Base-by-base conservation (phyloP, 2,113 vertebrate genomes). In the Paramormyrops kingsleyae region DNA sequence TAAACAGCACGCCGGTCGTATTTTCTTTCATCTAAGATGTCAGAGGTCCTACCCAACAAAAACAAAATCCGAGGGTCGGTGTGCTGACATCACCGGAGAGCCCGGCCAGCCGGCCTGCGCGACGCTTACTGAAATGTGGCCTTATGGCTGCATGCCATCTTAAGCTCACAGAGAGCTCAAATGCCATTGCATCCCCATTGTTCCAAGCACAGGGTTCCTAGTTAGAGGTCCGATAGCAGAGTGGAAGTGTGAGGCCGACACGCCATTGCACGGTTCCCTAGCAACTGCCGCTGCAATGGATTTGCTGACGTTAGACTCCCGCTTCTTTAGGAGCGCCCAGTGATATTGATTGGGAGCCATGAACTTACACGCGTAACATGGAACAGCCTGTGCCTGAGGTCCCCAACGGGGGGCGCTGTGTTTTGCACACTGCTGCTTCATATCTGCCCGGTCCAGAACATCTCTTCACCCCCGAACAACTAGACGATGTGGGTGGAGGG, bases 311-410 rank as follows among this genome's bases (percentile, higher is more conserved):
- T 80, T 39, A 88, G 77, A 74, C 89, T 24, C 74, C 83, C 83
- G 89, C 91, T 90, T 91, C 92, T 90, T 86, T 5, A 86, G 46
- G 49, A 49, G 5, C 24, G 87, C 9, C 91, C 89, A 89, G 87
- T 87, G 89, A 17, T 93, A 95, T 95, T 91, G 93, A 95, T 95
- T 19, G 87, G 70, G 92, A 94, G 91, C 93, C 90, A 90, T 94
- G 93, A 95, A 94, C 95, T 84, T 95, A 94, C 94, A 95, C 92
- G 92, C 94, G 93, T 94, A 92, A 91, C 91, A 42, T 89, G 91
- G 94, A 94, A 89, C 88, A 90, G 92, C 70, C 90, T 84, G 90
- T 91, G 9, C 46, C 46, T 66, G 27, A 70, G 77, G 77, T 50
- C 15, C 42, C n/a, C 39, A 39, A 49, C 5, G 21, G 44, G 50